Percentiles rank a stretch among this genome's conserved stretches.
These are phyloP conservation scores for Chrysemys picta DNA, from an alignment of 2,113 vertebrate species.

Conservation along the genomic window DNA sequence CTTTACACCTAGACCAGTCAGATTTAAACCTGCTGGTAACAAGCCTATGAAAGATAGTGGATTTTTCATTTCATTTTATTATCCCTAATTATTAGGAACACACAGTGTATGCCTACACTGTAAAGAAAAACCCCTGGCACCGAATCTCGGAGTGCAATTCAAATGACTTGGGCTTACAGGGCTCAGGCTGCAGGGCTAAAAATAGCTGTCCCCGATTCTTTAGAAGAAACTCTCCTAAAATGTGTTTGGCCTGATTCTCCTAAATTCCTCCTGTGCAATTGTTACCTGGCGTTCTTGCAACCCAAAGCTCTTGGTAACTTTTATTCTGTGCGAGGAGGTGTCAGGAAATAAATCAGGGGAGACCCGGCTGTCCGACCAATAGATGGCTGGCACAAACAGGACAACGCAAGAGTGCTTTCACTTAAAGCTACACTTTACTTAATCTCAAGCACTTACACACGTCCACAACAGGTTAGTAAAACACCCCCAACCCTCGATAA, in stretches of 20 bases:
- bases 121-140: not conserved
- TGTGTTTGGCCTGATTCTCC: not conserved
- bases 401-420: no score
- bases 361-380: no score
- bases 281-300: no score
- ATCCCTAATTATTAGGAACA: not conserved
- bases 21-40: not conserved
- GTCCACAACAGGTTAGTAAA: no score
- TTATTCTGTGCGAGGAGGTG: no score
- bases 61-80: not conserved
- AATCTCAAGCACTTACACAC: no score
- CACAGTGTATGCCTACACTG: not conserved
- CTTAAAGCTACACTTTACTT: no score
- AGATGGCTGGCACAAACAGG: no score
- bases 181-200: not conserved
- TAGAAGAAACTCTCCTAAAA: not conserved
- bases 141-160: not conserved
- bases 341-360: no score
- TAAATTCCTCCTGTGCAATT: not conserved
- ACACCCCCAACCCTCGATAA: no score
- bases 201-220: not conserved
- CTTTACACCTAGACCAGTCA: not conserved
- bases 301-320: no score
- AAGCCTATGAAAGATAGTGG: not conserved
- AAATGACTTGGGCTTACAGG: not conserved